A percentile compares a stretch with the other conserved stretches of the same genome.
Conservation (phyloP, 2,888 invertebrate genomes). For the Cataglyphis cursor region DNA sequence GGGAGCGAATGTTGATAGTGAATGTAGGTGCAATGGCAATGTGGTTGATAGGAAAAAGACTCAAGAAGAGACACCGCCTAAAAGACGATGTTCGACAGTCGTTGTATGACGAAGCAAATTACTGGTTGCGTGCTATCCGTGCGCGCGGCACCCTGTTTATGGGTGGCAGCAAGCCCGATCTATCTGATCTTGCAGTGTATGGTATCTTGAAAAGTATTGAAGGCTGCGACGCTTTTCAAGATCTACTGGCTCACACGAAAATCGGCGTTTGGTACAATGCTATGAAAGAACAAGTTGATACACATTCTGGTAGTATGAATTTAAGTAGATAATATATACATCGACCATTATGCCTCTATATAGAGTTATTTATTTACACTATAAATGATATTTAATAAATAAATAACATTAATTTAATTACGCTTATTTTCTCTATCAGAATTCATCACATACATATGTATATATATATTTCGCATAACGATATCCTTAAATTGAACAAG, state of each 20-base stretch:
- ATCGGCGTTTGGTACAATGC: slow-evolving; percentile 93
- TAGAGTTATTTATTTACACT: slow-evolving; percentile 49
- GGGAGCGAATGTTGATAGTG: slow-evolving; percentile 95
- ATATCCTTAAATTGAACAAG: slow-evolving; percentile 87
- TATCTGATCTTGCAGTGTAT: slow-evolving; percentile 97
- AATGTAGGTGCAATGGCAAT: slow-evolving; percentile 97
- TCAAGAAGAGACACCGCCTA: slow-evolving; percentile 94
- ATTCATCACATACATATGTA: slow-evolving; percentile 4
- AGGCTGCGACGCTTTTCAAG: slow-evolving; percentile 96
- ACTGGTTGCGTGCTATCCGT: slow-evolving; percentile 92
- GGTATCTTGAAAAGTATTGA: slow-evolving; percentile 97
- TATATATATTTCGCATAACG: not conserved
- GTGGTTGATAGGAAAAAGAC: slow-evolving; percentile 96
- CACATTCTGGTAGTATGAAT: slow-evolving; percentile 88
- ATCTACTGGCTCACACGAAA: slow-evolving; percentile 91
- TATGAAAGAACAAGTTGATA: slow-evolving; percentile 90
- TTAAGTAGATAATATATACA: slow-evolving; percentile 42
- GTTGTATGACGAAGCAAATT: slow-evolving; percentile 95
- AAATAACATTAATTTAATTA: not conserved
- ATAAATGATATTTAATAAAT: slow-evolving; percentile 47
- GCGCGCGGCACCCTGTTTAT: slow-evolving; percentile 92
- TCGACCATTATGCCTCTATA: not conserved
- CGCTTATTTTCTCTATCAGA: not conserved
- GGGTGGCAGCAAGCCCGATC: slow-evolving; percentile 95
- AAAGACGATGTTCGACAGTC: slow-evolving; percentile 96